Evolutionary conservation across 2,888 invertebrate genomes (phyloP), one percentile per base, ranked within the genome.

Genomic region (Neoaliturus tenellus): DNA sequence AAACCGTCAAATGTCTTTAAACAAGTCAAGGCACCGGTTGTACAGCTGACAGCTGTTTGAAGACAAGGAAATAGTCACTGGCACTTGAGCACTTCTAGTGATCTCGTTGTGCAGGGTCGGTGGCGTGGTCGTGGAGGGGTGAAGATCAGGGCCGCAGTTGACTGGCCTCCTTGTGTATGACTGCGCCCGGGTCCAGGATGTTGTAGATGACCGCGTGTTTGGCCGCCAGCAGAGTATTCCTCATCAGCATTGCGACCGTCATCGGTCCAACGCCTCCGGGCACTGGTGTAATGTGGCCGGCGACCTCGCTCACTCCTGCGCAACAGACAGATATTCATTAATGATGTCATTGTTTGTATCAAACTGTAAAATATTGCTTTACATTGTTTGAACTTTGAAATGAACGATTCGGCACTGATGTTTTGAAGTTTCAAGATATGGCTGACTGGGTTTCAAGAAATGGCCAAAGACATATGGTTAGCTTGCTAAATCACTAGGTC

Each of bases 161-260:
- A n/a, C 85, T 85, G 12, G 86, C 86, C 58, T 84, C 62, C 75
- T 86, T 86, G 35, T 85, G 84, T 41, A 85, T 83, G 17, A 85
- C 83, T 25, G 85, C 81, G 12, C 81, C 51, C 41, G 81, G 84
- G 81, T 83, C 81, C 69, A 80, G 84, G 73, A 85, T 84, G 41
- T 86, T 85, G 17, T 85, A 86, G 25, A 86, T 82, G 25, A 86
- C 85, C 31, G 85, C 55, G 44, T 86, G 91, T 88, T 92, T 92
- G 0, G 96, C 96, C 0, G 97, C 97, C 88, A 92, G 91, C 85
- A 98, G 92, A 0, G 98, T 98, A 89, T 98, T 98, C 87, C 94
- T 94, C 96, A 98, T 97, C 44, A 98, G 90, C 97, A 98, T 98
- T 0, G 97, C 96, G 0, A 98, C 98, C 0, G 98, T 98, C 95